Evolutionary conservation across 2,113 vertebrate species (phyloP).

Genomic region (Salminus brasiliensis): DNA sequence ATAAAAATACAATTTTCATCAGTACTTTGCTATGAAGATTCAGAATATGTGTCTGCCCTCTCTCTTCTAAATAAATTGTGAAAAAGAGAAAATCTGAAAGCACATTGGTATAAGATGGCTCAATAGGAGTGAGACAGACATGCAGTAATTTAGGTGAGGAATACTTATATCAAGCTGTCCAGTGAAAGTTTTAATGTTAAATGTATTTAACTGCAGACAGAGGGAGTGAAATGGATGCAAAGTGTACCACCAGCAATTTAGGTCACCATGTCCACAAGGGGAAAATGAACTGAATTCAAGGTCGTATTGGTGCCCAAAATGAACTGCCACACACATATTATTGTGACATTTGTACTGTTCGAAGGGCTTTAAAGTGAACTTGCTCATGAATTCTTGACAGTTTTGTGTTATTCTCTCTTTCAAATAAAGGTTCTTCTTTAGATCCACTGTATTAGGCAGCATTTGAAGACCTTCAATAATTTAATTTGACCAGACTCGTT

Average conservation of each 20-base stretch:
- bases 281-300: slow-evolving; percentile 27
- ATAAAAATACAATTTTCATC: too few relatives aligned
- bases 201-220: slow-evolving; percentile 38
- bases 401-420: not conserved
- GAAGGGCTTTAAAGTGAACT: slow-evolving; percentile 4
- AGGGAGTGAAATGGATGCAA: slow-evolving; percentile 21
- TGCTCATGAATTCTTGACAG: slow-evolving; percentile 19
- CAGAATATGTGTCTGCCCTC: too few relatives aligned
- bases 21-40: too few relatives aligned
- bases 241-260: slow-evolving; percentile 33
- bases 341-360: slow-evolving; percentile 39
- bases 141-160: slow-evolving; percentile 3
- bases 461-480: slow-evolving; percentile 23
- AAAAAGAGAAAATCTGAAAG: too few relatives aligned
- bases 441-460: not conserved
- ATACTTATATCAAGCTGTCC: slow-evolving; percentile 1
- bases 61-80: too few relatives aligned
- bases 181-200: slow-evolving; percentile 14
- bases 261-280: slow-evolving; percentile 35
- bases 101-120: too few relatives aligned
- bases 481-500: slow-evolving; percentile 30
- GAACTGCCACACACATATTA: slow-evolving; percentile 1
- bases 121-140: slow-evolving; percentile 10
- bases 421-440: not conserved
- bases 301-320: not conserved